A percentile compares a stretch with the other conserved stretches of the same genome.
Conservation (phyloP, 2,888 invertebrate genomes). For the Mesoligia furuncula region DNA sequence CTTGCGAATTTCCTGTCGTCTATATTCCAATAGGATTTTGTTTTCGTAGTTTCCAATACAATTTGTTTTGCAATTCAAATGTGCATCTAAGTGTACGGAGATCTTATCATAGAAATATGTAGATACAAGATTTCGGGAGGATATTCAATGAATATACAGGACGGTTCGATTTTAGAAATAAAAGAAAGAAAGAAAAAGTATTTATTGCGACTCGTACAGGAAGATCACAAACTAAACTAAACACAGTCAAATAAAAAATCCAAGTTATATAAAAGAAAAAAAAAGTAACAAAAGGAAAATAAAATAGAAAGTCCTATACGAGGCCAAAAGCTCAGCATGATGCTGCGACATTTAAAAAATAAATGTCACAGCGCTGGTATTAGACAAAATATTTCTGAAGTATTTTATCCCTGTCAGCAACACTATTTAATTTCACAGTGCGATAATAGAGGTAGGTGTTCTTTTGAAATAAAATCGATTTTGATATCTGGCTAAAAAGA, state of each 20-base stretch:
- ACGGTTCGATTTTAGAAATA: background rate
- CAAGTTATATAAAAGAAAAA: too few species aligned
- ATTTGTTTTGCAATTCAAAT: conserved; percentile 56
- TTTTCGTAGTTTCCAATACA: conserved; percentile 43
- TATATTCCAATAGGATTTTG: conserved; percentile 44
- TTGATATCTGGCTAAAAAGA: background rate
- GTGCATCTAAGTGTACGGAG: conserved; percentile 11
- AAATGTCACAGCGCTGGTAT: too few species aligned
- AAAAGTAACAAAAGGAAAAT: too few species aligned
- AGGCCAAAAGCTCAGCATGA: too few species aligned
- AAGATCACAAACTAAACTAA: too few species aligned
- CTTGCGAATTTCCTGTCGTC: conserved; percentile 32
- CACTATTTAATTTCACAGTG: background rate
- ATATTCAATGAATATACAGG: background rate
- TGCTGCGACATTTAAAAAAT: too few species aligned
- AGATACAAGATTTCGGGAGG: background rate
- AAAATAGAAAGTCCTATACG: too few species aligned
- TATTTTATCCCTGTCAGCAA: background rate
- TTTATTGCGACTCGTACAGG: too few species aligned
- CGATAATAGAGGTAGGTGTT: background rate
- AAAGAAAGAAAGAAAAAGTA: too few species aligned
- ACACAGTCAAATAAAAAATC: too few species aligned
- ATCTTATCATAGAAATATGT: conserved; percentile 25
- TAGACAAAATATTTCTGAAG: background rate
- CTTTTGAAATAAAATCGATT: background rate